Evolutionary conservation across 2,113 vertebrate genomes (phyloP), one percentile per base, ranked within the genome.

Genomic region (Neopipo cinnamomea): DNA sequence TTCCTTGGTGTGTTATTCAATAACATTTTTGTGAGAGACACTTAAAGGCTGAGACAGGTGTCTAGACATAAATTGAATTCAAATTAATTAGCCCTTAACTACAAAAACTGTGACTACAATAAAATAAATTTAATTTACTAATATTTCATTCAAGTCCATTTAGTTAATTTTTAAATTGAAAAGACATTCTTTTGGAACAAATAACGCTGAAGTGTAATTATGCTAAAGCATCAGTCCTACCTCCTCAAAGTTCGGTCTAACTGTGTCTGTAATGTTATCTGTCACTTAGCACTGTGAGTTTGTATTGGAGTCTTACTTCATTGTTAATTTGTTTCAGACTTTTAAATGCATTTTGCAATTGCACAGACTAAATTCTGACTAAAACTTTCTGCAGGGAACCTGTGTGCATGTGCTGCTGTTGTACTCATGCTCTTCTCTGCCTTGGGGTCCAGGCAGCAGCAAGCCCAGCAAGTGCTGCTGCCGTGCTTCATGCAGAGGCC

Each of bases 41-140:
- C 39, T 68, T 52, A 56, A 83, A 66, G 52, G 16, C 62, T 70
- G 70, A 86, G 83, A 76, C 86, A 93, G 88, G 88, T 96, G 83
- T 82, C 56, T 53, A 67, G 73, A 35, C 2, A 1, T 72, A 82
- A 66, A 39, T 4, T 28, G 56, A 74, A 27, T 86, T 84, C 39
- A 79, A 50, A 81, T 91, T 75, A 63, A 70, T 84, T 86, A 63
- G 10, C 27, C 14, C n/a, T 80, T 35, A 86, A n/a, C 9, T 65
- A 25, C 31, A 56, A 52, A 76, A 91, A 44, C 3, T 27, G 23
- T 23, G n/a, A 49, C 9, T 44, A 24, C 12, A 56, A 24, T 35
- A 6, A 50, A 72, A 83, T 74, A 14, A 59, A 65, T 33, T 47
- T 41, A 35, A 52, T 61, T 84, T 49, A 14, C 28, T 78, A 35